These are phyloP conservation scores for Heptascelio sp. DNA, from an alignment of 2,888 invertebrate genomes.

Conservation along the genomic window DNA sequence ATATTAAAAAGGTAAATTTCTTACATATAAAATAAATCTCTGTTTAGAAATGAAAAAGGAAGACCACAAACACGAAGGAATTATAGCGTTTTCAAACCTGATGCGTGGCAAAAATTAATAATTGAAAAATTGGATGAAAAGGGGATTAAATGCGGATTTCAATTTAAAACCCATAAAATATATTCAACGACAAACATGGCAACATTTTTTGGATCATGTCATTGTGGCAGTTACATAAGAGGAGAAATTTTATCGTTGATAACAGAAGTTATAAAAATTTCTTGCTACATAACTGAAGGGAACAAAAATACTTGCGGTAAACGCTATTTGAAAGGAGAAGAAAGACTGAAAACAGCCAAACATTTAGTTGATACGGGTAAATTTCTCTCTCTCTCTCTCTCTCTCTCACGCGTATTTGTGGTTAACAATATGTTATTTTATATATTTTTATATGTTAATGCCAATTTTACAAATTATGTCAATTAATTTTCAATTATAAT, in stretches of 20 bases:
- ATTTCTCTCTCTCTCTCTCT: no score
- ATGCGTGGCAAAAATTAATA: slow-evolving; percentile 4
- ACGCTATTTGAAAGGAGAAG: neutral
- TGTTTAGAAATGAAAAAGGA: neutral
- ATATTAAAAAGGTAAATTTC: no score
- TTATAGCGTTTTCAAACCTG: neutral
- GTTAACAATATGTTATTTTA: no score
- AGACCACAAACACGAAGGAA: neutral
- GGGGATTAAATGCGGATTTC: slow-evolving; percentile 10
- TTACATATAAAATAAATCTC: no score
- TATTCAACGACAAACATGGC: neutral
- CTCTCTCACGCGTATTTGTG: no score
- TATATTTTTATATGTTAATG: no score
- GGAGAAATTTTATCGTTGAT: neutral
- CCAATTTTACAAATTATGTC: no score
- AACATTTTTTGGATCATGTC: neutral
- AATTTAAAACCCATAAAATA: slow-evolving; percentile 37
- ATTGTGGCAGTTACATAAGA: neutral
- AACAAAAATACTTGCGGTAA: slow-evolving; percentile 2
- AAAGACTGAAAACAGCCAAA: no score
- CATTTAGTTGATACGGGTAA: no score
- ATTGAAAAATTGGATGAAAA: neutral
- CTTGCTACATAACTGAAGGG: neutral
- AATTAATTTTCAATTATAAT: no score
- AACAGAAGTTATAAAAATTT: slow-evolving; percentile 6